Conservation (phyloP, 2,113 vertebrate genomes). For the Xyliphius kryptos region DNA sequence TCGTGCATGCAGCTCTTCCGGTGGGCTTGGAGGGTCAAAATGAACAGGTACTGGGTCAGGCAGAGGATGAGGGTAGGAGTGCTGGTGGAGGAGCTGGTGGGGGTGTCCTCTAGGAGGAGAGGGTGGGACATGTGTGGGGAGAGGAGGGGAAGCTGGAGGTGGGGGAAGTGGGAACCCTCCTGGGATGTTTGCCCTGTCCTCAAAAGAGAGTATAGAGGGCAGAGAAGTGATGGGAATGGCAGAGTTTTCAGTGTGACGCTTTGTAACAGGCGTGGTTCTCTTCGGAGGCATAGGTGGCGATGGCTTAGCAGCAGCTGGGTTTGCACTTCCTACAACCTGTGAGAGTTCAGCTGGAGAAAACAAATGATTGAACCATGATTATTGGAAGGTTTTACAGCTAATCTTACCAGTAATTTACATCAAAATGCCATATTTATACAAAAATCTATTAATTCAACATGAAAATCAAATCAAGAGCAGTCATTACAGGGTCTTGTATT, state of each 20-base stretch:
- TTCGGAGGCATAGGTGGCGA: conserved; percentile 91
- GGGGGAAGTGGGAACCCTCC: conserved; percentile 70
- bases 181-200: conserved; percentile 54
- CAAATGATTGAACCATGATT: not conserved
- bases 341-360: conserved; percentile 76
- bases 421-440: no score
- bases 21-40: conserved; percentile 58
- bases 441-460: no score
- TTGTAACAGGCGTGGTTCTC: conserved; percentile 75
- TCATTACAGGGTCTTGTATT: no score
- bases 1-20: conserved; percentile 56
- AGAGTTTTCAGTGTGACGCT: conserved; percentile 54
- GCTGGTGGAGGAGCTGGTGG: conserved; percentile 61
- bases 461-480: no score
- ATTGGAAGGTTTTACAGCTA: no score
- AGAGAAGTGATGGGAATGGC: conserved; percentile 47
- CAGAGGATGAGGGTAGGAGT: conserved; percentile 49
- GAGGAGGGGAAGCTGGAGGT: conserved; percentile 56
- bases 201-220: conserved; percentile 56
- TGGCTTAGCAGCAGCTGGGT: conserved; percentile 71
- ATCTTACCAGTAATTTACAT: no score
- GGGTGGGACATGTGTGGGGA: conserved; percentile 70
- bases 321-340: conserved; percentile 66
- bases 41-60: conserved; percentile 65
- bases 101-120: conserved; percentile 65